Base-by-base conservation (phyloP, 2,113 vertebrate genomes). In the Macroglossus sobrinus region DNA sequence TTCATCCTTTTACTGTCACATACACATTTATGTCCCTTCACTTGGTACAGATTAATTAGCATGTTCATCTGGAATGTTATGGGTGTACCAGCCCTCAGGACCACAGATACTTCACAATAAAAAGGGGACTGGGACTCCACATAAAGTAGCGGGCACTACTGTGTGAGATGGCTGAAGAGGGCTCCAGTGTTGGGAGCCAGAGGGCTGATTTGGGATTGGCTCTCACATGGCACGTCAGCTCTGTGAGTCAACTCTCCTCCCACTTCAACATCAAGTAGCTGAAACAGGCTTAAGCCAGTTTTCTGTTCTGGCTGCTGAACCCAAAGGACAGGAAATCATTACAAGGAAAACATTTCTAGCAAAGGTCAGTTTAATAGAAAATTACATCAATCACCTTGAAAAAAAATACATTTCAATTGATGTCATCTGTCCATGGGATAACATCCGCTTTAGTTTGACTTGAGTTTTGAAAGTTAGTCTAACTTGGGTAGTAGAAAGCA, bases 311-410 rank as follows among this genome's bases (percentile, higher is more conserved):
- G 98, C 79, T 98, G 98, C 98, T 98, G 98, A 99, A 97, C 98
- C 98, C 98, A 99, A 98, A 98, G 98, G 99, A 99, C 99, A 99
- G 99, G 98, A 99, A 99, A 99, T 99, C 99, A 98, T 99, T 99
- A 98, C 94, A 98, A 96, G 98, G 98, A 99, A 99, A 99, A 99
- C 98, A 99, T 98, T 98, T 99, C 98, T 98, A 98, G 98, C 98
- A 99, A 99, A 99, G 99, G 99, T 99, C 99, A 99, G 98, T 99
- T 98, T 99, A 99, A 99, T 99, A 98, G 96, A 96, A 99, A 99
- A 99, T 99, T 98, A 98, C 99, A 99, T 99, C 99, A 99, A 99
- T 99, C 99, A 99, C 98, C 98, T 98, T 98, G 98, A 98, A 98
- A 98, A 98, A 98, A 98, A 96, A 91, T 86, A 96, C 86, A 87